phyloP scores from a whole-genome alignment of 2,888 invertebrate genomes.

The Theretra japonica region DNA sequence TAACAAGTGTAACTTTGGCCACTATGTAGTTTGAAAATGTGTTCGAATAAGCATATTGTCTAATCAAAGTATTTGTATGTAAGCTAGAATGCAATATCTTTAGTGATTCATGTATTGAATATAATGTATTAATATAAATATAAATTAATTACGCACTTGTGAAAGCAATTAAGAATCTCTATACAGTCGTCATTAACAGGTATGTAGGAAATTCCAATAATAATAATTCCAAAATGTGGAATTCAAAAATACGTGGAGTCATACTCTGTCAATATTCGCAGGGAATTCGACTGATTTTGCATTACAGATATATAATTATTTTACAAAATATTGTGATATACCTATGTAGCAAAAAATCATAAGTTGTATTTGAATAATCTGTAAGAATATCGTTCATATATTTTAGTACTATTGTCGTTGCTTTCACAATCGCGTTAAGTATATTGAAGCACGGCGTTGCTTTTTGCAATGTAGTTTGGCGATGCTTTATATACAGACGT shows the following conservation, averaged over 20 bases:
- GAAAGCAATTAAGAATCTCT: neutral
- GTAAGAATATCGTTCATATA: too few relatives aligned
- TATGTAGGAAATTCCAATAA: neutral
- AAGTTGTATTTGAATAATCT: too few relatives aligned
- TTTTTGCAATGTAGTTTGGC: conserved; percentile 49
- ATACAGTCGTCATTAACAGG: too few relatives aligned
- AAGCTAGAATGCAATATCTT: conserved; percentile 1
- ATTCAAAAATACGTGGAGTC: too few relatives aligned
- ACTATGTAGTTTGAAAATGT: conserved; percentile 20
- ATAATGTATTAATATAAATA: neutral
- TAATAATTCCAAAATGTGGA: too few relatives aligned
- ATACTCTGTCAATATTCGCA: too few relatives aligned
- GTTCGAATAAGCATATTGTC: neutral
- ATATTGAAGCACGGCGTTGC: conserved; percentile 47
- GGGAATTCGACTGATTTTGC: too few relatives aligned
- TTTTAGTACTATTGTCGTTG: neutral
- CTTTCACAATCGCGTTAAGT: neutral
- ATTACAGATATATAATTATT: too few relatives aligned
- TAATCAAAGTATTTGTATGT: neutral
- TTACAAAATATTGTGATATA: too few relatives aligned
- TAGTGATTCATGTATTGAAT: neutral
- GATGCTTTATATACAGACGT: conserved; percentile 40
- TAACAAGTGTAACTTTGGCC: neutral
- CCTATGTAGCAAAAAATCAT: too few relatives aligned
- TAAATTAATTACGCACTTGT: neutral